These are phyloP conservation scores for Eufriesea mexicana DNA, from an alignment of 1,140 invertebrate species.

Conservation along the genomic window DNA sequence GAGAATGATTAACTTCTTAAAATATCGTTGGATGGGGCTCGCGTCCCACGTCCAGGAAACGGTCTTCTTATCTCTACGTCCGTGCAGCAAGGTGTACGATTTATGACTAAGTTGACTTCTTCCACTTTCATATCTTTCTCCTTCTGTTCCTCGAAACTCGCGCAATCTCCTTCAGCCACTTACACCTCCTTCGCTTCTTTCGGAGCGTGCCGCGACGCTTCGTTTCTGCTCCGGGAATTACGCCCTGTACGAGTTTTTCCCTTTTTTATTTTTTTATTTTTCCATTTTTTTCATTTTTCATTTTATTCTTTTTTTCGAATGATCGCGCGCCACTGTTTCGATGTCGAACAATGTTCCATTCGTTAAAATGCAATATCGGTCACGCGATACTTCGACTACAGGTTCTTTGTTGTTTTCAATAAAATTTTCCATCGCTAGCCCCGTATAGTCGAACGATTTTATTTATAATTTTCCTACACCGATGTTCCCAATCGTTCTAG, in stretches of 20 bases:
- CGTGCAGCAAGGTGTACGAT: constrained; percentile 76
- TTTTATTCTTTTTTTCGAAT: background rate
- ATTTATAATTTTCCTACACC: background rate
- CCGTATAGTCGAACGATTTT: background rate
- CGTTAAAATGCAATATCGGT: constrained; percentile 29
- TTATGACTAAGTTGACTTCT: constrained; percentile 76
- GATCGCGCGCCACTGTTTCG: background rate
- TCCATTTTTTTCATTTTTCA: no score
- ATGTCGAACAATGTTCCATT: constrained; percentile 9
- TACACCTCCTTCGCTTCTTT: background rate
- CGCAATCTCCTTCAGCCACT: constrained; percentile 44
- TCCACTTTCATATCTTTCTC: constrained; percentile 68
- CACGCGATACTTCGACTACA: background rate
- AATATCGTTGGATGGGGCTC: constrained; percentile 47
- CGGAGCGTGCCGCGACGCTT: background rate
- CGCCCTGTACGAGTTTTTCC: background rate
- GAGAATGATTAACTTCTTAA: constrained; percentile 56
- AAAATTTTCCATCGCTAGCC: background rate
- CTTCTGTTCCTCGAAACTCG: constrained; percentile 52
- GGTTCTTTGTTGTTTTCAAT: background rate
- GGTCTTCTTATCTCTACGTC: constrained; percentile 76
- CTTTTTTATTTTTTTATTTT: background rate
- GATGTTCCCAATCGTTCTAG: no score
- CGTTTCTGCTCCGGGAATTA: background rate
- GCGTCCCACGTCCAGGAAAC: constrained; percentile 72